A percentile compares a stretch with the other conserved stretches of the same genome.
These are phyloP conservation scores for Rhincodon typus DNA, from an alignment of 2,797 vertebrate species.

Conservation along the genomic window DNA sequence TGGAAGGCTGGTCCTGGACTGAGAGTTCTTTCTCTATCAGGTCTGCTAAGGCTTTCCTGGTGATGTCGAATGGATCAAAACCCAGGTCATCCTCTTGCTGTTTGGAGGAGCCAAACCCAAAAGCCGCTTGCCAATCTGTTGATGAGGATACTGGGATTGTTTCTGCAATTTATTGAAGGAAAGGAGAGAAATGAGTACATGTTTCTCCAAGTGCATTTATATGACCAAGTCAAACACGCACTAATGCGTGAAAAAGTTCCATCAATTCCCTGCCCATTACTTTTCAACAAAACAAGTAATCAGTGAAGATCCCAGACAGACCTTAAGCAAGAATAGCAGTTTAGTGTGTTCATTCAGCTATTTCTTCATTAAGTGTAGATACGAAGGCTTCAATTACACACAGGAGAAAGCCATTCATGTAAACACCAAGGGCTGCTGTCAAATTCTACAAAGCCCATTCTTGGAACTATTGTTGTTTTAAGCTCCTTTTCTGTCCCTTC, in stretches of 20 bases:
- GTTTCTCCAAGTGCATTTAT: background rate
- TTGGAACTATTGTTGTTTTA: background rate
- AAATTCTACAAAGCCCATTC: background rate
- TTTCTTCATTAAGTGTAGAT: background rate
- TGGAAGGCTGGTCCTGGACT: slow-evolving; percentile 82
- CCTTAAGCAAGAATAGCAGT: background rate
- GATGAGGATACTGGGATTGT: slow-evolving; percentile 96
- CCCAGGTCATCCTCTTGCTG: slow-evolving; percentile 96
- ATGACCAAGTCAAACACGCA: background rate
- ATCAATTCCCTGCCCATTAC: background rate
- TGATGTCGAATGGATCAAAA: slow-evolving; percentile 97
- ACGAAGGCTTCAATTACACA: background rate
- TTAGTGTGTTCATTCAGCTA: background rate
- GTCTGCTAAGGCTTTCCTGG: slow-evolving; percentile 95
- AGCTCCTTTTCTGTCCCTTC: background rate
- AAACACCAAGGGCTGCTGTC: background rate
- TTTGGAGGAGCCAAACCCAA: slow-evolving; percentile 94
- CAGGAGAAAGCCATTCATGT: background rate
- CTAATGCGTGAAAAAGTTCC: background rate
- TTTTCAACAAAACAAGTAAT: background rate
- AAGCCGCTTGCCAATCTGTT: slow-evolving; percentile 98
- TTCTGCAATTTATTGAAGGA: slow-evolving; percentile 59
- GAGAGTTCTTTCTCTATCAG: slow-evolving; percentile 98
- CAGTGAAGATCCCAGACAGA: background rate
- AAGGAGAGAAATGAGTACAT: background rate